A percentile compares a stretch with the other conserved stretches of the same genome.
Evolutionary conservation across 37 sponge, comb jelly and placozoan species (phyloP).

Genomic region (Halisarca cf. caerulea): DNA sequence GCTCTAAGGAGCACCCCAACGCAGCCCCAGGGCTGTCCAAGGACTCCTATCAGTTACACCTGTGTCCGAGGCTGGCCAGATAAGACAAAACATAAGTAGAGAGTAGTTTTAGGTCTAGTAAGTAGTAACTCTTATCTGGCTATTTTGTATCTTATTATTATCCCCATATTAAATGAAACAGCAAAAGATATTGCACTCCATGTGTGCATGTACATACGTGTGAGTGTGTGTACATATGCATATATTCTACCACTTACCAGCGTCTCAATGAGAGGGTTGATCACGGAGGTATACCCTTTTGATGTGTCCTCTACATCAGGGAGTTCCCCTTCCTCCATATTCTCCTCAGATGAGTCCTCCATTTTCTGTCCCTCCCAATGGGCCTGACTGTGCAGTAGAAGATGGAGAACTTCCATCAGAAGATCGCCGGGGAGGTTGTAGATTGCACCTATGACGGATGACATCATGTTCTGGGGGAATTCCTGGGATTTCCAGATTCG

Average conservation of each 20-base stretch:
- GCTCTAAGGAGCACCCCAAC: too few species aligned
- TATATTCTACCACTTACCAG: background rate
- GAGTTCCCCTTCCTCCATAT: slow-evolving; percentile 26
- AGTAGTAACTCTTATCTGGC: too few species aligned
- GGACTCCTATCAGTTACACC: too few species aligned
- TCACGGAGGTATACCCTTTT: background rate
- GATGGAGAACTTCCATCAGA: background rate
- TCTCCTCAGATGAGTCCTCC: background rate
- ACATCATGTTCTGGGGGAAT: background rate
- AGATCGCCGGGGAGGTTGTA: background rate
- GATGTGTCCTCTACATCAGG: background rate
- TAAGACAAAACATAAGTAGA: too few species aligned
- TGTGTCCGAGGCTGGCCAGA: too few species aligned
- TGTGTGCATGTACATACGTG: background rate
- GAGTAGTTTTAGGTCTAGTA: too few species aligned
- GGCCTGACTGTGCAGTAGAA: slow-evolving; percentile 20
- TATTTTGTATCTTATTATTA: too few species aligned
- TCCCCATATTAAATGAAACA: too few species aligned
- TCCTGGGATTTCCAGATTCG: background rate
- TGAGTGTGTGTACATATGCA: too few species aligned
- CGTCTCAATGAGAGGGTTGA: background rate
- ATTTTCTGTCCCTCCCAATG: background rate
- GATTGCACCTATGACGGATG: background rate
- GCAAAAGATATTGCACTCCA: background rate
- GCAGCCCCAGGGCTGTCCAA: too few species aligned